Base-by-base conservation (phyloP, 2,888 invertebrate species). In the Torymus texanus region DNA sequence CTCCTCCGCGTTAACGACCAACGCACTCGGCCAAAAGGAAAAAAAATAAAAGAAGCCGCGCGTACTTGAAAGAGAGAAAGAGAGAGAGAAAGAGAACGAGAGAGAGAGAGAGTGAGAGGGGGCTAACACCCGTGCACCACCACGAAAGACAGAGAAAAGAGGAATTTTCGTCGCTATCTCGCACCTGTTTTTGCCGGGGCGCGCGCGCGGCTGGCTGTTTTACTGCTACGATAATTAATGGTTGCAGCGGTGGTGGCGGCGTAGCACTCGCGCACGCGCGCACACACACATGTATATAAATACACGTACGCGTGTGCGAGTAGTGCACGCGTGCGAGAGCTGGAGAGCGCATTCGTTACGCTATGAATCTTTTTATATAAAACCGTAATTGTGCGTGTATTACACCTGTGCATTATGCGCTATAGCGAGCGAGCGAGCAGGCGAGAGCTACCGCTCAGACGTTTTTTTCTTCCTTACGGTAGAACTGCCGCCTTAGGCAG, bases 301-400 rank as follows among this genome's bases (percentile, higher is more conserved):
- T 41, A 41, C 8, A 41, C 8, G 10, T 5, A 8, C 10, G 1
- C 1, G 8, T 41, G 41, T 41, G 29, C 8, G 29, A 29, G 29
- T 29, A 29, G 29, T 29, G 41, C 41, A 8, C 41, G 41, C 41
- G 41, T 41, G 41, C 41, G 41, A 41, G 41, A 41, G 41, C 0
- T 8, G 41, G 41, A 41, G 65, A 78, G 41, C 59, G 75, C 67
- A 75, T 75, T 81, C 72, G 81, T 81, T 81, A 81, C 75, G 78
- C 81, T 63, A 75, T 78, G 81, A 81, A 78, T 81, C 75, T 75
- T 72, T 74, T 75, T 68, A 78, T 78, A 81, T 78, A 58, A 75
- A 78, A 75, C 66, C 51, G 75, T 72, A 78, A 81, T 79, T 67
- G 75, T 63, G 50, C 71, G 63, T 67, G 75, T 58, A 71, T 79